A percentile compares a stretch with the other conserved stretches of the same genome.
phyloP scores from a whole-genome alignment of 2,888 invertebrate genomes.

The Ophraella communa region DNA sequence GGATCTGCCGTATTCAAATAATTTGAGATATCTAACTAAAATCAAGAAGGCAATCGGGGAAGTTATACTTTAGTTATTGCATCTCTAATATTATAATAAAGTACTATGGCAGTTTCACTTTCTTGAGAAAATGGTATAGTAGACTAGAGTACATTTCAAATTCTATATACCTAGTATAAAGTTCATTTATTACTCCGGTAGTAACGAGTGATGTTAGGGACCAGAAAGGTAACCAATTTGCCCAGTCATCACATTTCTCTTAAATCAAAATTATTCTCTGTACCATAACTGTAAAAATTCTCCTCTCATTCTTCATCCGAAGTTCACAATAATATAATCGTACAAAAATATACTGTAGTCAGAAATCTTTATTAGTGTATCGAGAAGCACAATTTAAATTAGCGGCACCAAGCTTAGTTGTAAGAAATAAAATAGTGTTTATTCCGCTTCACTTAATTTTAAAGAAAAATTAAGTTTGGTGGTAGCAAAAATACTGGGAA shows the following conservation, averaged over 20 bases:
- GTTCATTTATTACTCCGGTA: conserved; percentile 51
- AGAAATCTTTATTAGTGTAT: conserved; percentile 28
- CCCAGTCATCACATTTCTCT: conserved; percentile 55
- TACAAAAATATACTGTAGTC: conserved; percentile 36
- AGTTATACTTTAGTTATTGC: background rate
- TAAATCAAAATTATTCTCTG: conserved; percentile 33
- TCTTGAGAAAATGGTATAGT: background rate
- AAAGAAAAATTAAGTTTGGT: conserved; percentile 55
- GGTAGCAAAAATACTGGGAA: conserved; percentile 61
- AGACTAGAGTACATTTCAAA: conserved; percentile 18
- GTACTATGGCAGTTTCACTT: background rate
- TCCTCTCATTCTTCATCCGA: conserved; percentile 35
- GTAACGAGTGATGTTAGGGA: conserved; percentile 58
- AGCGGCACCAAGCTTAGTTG: conserved; percentile 33
- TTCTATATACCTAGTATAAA: conserved; percentile 29
- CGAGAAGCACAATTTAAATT: conserved; percentile 30
- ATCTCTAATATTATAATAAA: background rate
- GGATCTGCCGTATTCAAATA: background rate
- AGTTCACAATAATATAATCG: conserved; percentile 35
- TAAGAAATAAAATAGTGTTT: conserved; percentile 24
- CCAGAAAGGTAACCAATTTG: conserved; percentile 54
- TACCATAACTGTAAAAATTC: conserved; percentile 35
- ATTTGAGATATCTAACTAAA: background rate
- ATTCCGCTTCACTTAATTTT: conserved; percentile 47
- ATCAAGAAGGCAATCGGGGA: background rate